These are phyloP conservation scores for Calypte anna DNA, from an alignment of 2,113 vertebrate genomes.

Conservation along the genomic window DNA sequence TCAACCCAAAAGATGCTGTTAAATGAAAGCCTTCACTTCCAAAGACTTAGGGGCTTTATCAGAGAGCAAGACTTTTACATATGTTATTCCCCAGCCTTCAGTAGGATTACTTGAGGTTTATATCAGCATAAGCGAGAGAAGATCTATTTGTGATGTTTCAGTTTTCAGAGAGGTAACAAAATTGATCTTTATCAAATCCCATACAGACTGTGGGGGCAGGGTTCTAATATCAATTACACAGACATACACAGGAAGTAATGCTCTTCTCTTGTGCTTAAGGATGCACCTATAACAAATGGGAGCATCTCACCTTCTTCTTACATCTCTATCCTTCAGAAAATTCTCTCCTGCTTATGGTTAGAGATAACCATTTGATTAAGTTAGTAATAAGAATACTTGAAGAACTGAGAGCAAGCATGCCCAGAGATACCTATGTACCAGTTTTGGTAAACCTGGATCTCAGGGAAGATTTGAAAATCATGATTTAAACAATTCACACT, in stretches of 20 bases:
- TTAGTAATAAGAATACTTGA: background rate
- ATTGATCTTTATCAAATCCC: conserved; percentile 14
- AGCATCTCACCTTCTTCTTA: background rate
- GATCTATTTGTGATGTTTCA: background rate
- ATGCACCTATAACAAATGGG: background rate
- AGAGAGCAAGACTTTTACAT: conserved; percentile 2
- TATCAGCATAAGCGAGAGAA: background rate
- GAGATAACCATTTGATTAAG: background rate
- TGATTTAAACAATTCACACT: background rate
- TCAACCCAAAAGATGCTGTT: background rate
- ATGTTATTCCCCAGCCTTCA: background rate
- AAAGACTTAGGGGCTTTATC: background rate
- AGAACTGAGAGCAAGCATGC: background rate
- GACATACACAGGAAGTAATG: background rate
- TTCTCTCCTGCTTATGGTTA: background rate
- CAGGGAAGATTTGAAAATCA: background rate
- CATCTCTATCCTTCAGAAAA: background rate
- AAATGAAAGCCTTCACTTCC: background rate
- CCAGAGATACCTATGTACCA: rapidly evolving
- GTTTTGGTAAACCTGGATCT: background rate
- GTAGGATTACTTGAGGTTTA: background rate
- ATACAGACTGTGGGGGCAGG: background rate
- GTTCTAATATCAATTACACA: background rate
- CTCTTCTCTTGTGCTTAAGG: background rate
- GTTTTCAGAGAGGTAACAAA: background rate